Evolutionary conservation across 2,113 vertebrate genomes (phyloP).

Genomic region (Chionomys nivalis): DNA sequence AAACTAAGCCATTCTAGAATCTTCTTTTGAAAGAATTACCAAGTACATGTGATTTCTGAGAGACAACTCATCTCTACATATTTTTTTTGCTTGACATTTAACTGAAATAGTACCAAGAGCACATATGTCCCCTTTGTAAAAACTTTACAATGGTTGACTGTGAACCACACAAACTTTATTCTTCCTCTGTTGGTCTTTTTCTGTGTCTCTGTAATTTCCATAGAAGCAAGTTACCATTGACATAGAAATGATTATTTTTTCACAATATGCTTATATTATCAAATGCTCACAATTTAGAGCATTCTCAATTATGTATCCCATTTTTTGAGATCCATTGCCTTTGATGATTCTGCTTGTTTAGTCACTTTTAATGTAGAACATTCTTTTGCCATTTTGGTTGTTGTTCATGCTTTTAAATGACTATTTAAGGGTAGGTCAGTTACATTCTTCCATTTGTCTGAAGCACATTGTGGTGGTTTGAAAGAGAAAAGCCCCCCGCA

Average conservation of each 20-base stretch:
- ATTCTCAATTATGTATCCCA: not conserved
- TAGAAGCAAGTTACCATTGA: not conserved
- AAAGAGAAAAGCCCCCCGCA: not conserved
- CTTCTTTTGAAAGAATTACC: not conserved
- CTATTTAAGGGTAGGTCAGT: not conserved
- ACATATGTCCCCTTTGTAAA: not conserved
- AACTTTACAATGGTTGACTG: not conserved
- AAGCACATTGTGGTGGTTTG: not conserved
- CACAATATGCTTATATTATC: not conserved
- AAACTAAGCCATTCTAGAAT: not conserved
- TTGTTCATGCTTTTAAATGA: not conserved
- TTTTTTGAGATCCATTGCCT: not conserved
- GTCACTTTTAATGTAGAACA: not conserved
- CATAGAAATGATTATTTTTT: not conserved
- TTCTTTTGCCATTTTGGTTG: not conserved
- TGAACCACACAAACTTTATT: not conserved
- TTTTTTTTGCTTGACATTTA: not conserved
- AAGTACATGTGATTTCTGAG: not conserved
- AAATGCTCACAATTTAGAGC: not conserved
- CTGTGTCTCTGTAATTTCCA: not conserved
- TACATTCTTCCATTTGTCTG: not conserved
- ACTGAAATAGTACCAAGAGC: not conserved
- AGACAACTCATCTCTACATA: not conserved
- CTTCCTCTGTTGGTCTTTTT: not conserved
- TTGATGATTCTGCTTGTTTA: not conserved